A percentile compares a stretch with the other conserved stretches of the same genome.
These are phyloP conservation scores for Ciona savignyi DNA, from an alignment of 23 tunicate species.

Conservation along the genomic window DNA sequence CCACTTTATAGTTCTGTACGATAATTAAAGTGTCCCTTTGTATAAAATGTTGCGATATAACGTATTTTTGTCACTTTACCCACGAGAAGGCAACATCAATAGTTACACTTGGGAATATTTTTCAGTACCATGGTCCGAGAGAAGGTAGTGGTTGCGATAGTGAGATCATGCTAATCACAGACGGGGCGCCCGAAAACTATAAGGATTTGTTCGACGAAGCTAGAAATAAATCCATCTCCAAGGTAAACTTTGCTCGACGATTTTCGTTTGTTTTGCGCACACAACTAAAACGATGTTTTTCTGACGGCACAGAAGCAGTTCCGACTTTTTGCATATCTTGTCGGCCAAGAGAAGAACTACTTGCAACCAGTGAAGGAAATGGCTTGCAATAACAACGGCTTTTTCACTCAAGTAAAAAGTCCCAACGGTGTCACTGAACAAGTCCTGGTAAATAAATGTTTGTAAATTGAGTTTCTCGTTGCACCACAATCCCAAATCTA, in stretches of 20 bases:
- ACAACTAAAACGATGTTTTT: no score
- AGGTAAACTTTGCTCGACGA: background rate
- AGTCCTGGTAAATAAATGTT: constrained; percentile 73
- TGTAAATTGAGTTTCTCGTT: no score
- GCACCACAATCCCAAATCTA: no score
- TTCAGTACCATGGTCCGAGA: constrained; percentile 21
- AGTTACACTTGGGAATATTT: no score
- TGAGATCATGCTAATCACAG: constrained; percentile 54
- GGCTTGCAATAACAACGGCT: constrained; percentile 76
- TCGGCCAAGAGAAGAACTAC: constrained; percentile 54
- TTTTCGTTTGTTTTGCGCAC: no score
- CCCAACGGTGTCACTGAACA: constrained; percentile 53
- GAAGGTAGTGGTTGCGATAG: constrained; percentile 19
- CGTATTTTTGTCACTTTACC: no score
- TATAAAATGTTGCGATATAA: no score
- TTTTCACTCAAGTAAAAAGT: constrained; percentile 68
- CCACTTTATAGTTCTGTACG: no score
- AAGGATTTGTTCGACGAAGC: constrained; percentile 32
- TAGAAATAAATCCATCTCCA: background rate
- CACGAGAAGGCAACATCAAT: no score
- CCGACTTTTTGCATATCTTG: constrained; percentile 60
- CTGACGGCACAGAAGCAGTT: no score
- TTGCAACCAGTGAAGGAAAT: constrained; percentile 37
- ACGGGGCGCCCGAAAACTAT: constrained; percentile 65
- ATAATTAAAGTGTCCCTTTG: no score